Base-by-base conservation (phyloP, 2,888 invertebrate species). In the Augochlorella aurata region DNA sequence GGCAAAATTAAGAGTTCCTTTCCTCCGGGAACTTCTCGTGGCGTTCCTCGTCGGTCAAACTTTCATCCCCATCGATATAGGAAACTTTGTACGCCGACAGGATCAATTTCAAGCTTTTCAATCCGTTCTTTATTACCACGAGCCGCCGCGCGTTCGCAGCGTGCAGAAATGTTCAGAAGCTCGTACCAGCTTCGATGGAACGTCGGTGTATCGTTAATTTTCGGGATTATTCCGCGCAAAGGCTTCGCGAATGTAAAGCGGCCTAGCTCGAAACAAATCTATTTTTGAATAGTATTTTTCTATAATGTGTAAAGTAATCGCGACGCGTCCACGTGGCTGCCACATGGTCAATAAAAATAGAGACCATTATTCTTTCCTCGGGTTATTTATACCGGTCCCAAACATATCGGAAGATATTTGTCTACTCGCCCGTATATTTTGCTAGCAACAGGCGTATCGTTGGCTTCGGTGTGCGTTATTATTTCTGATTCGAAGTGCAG, bases 1-100 rank as follows among this genome's bases (percentile, higher is more conserved):
- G 45, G 12, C 21, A 24, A 50, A 58, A 80, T 79, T 71, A 71
- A 72, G 49, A 75, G 54, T 67, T 68, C 50, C 50, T 12, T n/a
- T 61, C 50, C 38, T 12, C 18, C 3, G 49, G 70, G 4, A 67
- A 61, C 66, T 71, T 45, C n/a, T 29, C 54, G 44, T 18, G 44
- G 58, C 74, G 58, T 66, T 70, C 21, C 58, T 24, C 58, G 45
- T 18, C 49, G 18, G 16, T 18, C 12, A 1, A 68, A 50, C 18
- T 50, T 68, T 50, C 49, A n/a, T 52, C 54, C 18, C 21, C 7
- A 7, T 38, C 29, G 29, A 14, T 18, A 2, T 5, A 44, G 4
- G 21, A 14, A 50, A 68, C 52, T 61, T 29, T n/a, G 58, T 77
- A 69, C 29, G 8, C 14, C 14, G 29, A 9, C 29, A 61, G 16